Base-by-base conservation (phyloP, 2,113 vertebrate genomes). In the Dicrurus megarhynchus region DNA sequence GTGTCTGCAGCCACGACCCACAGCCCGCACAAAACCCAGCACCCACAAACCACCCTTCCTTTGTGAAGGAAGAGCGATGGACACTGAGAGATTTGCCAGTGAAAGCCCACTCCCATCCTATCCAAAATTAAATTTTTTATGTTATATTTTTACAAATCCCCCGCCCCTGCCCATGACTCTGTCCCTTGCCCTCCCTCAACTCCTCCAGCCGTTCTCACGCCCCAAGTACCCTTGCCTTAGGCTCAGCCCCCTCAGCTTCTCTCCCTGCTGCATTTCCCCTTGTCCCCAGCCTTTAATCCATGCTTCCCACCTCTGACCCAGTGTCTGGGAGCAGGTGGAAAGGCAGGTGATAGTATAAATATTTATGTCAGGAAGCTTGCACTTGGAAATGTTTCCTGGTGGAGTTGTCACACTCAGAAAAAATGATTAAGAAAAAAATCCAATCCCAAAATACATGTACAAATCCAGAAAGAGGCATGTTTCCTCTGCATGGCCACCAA, bases 1-100 rank as follows among this genome's bases (percentile, higher is more conserved):
- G n/a, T 3, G 41, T 16, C 67, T 42, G 28, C 35, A 46, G 55
- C 67, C 55, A 28, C 1, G 0, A 75, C 27, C 37, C 15, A 0
- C 59, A 44, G 56, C 80, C 52, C 7, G 3, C 47, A 44, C 3
- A 35, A 89, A 88, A n/a, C 42, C 80, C 65, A 71, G 30, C 69
- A 53, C 69, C 56, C 26, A 44, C 47, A 84, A 44, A 37, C 39
- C 46, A 24, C 80, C 41, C 49, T 50, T 56, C 59, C 32, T 67
- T 69, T 74, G 59, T 73, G 60, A 63, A 41, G 46, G 47, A 67
- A 37, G 4, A 70, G 22, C 0, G 0, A 49, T 28, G 87, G 60
- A 32, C 41, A 44, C 35, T 9, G 20, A 12, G 4, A 44, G 57
- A 47, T 81, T 87, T 84, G 7, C 50, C 63, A 44, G 6, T 24